Evolutionary conservation across 2,113 vertebrate genomes (phyloP), one percentile per base, ranked within the genome.

Genomic region (Ivindomyrus marchei): DNA sequence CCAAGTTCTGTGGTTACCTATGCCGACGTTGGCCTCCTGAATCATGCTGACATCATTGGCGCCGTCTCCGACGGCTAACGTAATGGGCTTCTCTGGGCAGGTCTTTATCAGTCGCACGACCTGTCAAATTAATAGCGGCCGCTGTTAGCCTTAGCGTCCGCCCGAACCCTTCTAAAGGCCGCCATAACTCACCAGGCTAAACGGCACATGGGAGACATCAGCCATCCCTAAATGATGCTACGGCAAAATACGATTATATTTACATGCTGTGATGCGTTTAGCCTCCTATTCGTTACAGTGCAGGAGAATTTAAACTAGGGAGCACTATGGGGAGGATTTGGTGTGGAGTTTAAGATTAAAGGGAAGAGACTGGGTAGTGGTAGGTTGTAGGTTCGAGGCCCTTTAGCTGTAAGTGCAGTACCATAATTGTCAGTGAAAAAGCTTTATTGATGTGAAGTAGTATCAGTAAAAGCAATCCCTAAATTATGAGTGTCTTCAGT

Each of bases 11-110:
- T 13, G 45, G 86, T 96, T 95, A 99, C 98, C 98, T 95, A 99
- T 99, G 93, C 98, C 98, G 70, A 99, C 97, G 27, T 99, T 97
- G 85, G 98, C 98, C 94, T 99, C 98, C 88, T 99, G 98, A 93
- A 99, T 99, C 98, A 99, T 99, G 95, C 98, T 99, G 92, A 99
- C 98, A 94, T 99, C 98, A 87, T 99, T 99, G 94, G 98, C 98
- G 92, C 98, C 98, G 84, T 99, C 98, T 0, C 98, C 98, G 0
- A 99, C 94, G 0, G 98, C 98, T 89, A 99, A 93, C 0, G 98
- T 99, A 92, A 99, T 99, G 77, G 98, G 98, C 93, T 99, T 99
- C 94, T 98, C 98, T 83, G 98, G 98, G 90, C 97, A 98, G 0
- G 97, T 98, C 96, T 99, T 99, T 88, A 99, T 94, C 91, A 99